Evolutionary conservation across 1,140 invertebrate genomes (phyloP).

Genomic region (Bombus affinis): DNA sequence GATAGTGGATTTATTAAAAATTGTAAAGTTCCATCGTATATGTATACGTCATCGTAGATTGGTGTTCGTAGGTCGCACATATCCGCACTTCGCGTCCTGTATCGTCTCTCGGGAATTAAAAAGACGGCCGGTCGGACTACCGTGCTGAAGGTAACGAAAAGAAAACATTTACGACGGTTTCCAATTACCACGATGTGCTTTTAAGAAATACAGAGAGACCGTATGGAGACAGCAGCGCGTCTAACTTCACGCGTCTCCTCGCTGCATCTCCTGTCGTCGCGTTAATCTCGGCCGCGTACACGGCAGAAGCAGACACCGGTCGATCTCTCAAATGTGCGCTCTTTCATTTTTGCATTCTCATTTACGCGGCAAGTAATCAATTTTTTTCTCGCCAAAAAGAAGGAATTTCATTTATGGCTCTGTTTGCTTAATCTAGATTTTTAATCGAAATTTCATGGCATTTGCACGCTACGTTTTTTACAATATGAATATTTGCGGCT

Average conservation of each 20-base stretch:
- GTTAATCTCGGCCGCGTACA: background rate
- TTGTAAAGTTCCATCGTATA: background rate
- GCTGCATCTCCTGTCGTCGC: background rate
- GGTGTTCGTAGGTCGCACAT: background rate
- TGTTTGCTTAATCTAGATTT: background rate
- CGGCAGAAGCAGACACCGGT: background rate
- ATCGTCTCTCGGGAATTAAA: conserved; percentile 23
- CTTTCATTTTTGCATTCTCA: background rate
- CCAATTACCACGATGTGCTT: conserved; percentile 39
- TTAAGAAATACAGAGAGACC: conserved; percentile 19
- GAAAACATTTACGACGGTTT: conserved; percentile 32
- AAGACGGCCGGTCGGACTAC: background rate
- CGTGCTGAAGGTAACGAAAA: background rate
- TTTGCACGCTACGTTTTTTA: background rate
- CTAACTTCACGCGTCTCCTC: background rate
- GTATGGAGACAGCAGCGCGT: background rate
- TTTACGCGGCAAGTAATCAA: conserved; percentile 9
- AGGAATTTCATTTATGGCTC: background rate
- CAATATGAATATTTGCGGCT: conserved; percentile 1
- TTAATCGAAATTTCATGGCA: conserved; percentile 12
- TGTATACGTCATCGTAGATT: background rate
- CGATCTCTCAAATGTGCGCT: background rate
- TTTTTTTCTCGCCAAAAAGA: background rate
- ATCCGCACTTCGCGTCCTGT: background rate
- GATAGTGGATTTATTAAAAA: background rate